Conservation (phyloP, 2,797 vertebrate genomes). For the Notolabrus celidotus region DNA sequence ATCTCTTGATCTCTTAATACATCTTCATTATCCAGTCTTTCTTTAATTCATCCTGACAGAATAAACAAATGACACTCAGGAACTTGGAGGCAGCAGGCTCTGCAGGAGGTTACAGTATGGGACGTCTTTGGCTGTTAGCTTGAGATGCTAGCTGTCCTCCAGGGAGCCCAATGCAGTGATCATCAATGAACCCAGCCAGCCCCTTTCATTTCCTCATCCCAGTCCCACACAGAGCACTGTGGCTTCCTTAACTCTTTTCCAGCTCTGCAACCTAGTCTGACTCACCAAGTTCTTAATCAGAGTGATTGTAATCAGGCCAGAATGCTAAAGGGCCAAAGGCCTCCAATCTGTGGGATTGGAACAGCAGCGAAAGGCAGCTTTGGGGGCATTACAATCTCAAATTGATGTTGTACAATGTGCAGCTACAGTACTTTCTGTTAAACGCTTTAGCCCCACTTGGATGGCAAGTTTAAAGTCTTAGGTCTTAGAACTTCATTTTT, state of each 20-base stretch:
- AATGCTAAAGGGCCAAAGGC: constrained; percentile 94
- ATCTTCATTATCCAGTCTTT: constrained; percentile 78
- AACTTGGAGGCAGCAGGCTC: constrained; percentile 90
- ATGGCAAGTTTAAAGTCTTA: constrained; percentile 81
- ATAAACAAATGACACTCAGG: constrained; percentile 91
- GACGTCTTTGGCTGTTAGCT: constrained; percentile 86
- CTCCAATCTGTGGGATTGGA: constrained; percentile 90
- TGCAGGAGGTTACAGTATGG: constrained; percentile 73
- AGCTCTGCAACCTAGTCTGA: constrained; percentile 87
- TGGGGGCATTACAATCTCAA: constrained; percentile 94
- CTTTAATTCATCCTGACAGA: constrained; percentile 86
- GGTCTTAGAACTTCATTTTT: constrained; percentile 74
- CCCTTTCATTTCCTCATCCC: constrained; percentile 73
- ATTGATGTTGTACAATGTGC: constrained; percentile 89
- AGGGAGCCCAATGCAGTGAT: constrained; percentile 88
- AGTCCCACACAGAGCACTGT: constrained; percentile 80
- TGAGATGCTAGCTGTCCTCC: constrained; percentile 80
- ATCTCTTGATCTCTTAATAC: constrained; percentile 92
- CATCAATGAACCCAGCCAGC: constrained; percentile 84
- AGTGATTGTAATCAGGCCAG: constrained; percentile 96
- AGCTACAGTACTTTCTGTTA: constrained; percentile 79
- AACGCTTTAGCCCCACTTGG: constrained; percentile 82
- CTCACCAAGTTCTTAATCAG: constrained; percentile 92
- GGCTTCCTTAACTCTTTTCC: constrained; percentile 84
- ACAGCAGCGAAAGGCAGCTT: constrained; percentile 88